A percentile compares a stretch with the other conserved stretches of the same genome.
Evolutionary conservation across 2,888 invertebrate genomes (phyloP).

Genomic region (Coleophora flavipennella): DNA sequence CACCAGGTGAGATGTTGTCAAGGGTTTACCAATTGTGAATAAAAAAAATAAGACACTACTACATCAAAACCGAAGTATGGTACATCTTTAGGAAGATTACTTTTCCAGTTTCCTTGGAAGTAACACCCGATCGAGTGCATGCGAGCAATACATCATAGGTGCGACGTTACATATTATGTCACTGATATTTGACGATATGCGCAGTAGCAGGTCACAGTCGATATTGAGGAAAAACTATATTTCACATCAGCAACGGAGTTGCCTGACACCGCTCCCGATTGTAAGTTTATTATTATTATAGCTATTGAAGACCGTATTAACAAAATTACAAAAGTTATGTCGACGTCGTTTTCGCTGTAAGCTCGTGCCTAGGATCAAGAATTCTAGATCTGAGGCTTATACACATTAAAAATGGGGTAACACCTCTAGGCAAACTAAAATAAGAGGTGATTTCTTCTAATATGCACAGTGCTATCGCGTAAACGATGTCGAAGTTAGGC

Average conservation of each 20-base stretch:
- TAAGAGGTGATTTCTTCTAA: too few relatives aligned
- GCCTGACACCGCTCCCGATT: conserved; percentile 1
- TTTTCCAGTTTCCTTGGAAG: too few relatives aligned
- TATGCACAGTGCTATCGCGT: too few relatives aligned
- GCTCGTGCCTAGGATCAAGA: too few relatives aligned
- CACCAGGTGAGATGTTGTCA: too few relatives aligned
- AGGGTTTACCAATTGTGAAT: too few relatives aligned
- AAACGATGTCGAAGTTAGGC: conserved; percentile 8
- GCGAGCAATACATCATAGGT: conserved; percentile 4
- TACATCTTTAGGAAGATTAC: too few relatives aligned
- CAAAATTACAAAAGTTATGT: conserved; percentile 9
- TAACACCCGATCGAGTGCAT: conserved; percentile 4
- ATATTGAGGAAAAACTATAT: conserved; percentile 8
- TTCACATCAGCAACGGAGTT: conserved; percentile 2
- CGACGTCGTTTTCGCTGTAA: conserved; percentile 7
- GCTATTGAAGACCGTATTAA: conserved; percentile 10
- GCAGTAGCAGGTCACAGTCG: conserved; percentile 12
- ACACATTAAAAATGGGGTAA: too few relatives aligned
- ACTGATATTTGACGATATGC: conserved; percentile 11
- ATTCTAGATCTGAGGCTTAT: too few relatives aligned
- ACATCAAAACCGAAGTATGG: too few relatives aligned
- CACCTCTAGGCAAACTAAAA: too few relatives aligned
- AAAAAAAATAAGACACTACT: too few relatives aligned
- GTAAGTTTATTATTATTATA: conserved; percentile 8
- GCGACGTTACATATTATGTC: conserved; percentile 7